Conservation (phyloP, 2,113 vertebrate species). For the Pelecanoides urinatrix region DNA sequence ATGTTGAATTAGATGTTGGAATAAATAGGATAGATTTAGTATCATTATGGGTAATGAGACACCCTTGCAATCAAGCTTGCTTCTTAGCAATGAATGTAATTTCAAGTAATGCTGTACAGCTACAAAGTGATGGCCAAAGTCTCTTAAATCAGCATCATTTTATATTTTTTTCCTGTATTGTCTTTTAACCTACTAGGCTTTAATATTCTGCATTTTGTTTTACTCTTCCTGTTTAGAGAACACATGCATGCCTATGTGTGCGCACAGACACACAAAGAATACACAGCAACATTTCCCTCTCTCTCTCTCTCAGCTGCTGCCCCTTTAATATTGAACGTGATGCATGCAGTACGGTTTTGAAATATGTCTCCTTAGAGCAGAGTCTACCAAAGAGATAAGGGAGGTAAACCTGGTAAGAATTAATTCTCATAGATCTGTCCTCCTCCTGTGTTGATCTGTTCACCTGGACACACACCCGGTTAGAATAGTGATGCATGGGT, state of each 20-base stretch:
- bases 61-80: conserved; percentile 46
- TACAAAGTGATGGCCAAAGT: background rate
- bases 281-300: background rate
- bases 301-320: background rate
- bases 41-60: conserved; percentile 55
- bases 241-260: accelerated
- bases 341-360: background rate
- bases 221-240: background rate
- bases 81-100: conserved; percentile 38
- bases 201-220: background rate
- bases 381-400: background rate
- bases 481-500: background rate
- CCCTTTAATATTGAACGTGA: background rate
- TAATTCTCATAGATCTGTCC: background rate
- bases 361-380: background rate
- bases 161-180: background rate
- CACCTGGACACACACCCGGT: accelerated
- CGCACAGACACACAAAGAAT: background rate
- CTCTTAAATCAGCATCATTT: background rate
- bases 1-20: conserved; percentile 43
- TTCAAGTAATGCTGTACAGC: background rate
- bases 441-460: background rate
- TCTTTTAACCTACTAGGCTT: background rate
- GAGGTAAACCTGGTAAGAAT: background rate
- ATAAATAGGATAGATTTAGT: conserved; percentile 53